Conservation (phyloP, 2,113 vertebrate species). For the Poeciliopsis retropinna region DNA sequence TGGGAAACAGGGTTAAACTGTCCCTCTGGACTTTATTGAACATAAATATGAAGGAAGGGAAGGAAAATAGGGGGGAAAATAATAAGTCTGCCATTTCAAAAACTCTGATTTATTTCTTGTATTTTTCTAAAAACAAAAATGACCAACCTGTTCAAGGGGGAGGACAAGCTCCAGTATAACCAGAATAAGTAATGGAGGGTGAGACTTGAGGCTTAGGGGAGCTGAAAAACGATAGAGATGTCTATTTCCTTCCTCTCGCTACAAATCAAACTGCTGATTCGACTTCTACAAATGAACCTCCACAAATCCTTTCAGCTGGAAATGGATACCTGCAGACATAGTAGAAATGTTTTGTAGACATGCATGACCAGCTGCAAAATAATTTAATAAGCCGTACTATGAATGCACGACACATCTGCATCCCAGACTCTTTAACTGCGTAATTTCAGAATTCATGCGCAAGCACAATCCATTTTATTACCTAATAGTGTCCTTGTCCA, state of each 20-base stretch:
- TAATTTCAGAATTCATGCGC: constrained; percentile 33
- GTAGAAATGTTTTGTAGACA: constrained; percentile 18
- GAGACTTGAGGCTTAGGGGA: constrained; percentile 12
- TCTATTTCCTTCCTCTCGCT: constrained; percentile 3
- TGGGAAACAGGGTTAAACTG: constrained; percentile 31
- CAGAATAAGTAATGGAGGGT: background rate
- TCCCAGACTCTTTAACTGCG: background rate
- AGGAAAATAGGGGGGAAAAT: background rate
- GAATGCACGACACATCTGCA: constrained; percentile 14
- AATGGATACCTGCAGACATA: constrained; percentile 22
- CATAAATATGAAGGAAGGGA: constrained; percentile 10
- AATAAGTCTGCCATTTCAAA: background rate
- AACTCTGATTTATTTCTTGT: constrained; percentile 5
- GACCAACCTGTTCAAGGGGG: background rate
- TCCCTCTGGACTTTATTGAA: constrained; percentile 11
- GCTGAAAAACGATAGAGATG: constrained; percentile 22
- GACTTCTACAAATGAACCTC: constrained; percentile 39
- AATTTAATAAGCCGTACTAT: constrained; percentile 23
- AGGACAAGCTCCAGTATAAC: background rate
- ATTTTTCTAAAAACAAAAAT: background rate
- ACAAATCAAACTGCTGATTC: constrained; percentile 45
- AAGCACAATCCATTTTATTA: constrained; percentile 22
- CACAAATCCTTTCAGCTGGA: constrained; percentile 18
- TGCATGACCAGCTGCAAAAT: constrained; percentile 4
- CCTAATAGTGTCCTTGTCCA: constrained; percentile 26